Base-by-base conservation (phyloP, 1,140 invertebrate species). In the Conus betulinus region DNA sequence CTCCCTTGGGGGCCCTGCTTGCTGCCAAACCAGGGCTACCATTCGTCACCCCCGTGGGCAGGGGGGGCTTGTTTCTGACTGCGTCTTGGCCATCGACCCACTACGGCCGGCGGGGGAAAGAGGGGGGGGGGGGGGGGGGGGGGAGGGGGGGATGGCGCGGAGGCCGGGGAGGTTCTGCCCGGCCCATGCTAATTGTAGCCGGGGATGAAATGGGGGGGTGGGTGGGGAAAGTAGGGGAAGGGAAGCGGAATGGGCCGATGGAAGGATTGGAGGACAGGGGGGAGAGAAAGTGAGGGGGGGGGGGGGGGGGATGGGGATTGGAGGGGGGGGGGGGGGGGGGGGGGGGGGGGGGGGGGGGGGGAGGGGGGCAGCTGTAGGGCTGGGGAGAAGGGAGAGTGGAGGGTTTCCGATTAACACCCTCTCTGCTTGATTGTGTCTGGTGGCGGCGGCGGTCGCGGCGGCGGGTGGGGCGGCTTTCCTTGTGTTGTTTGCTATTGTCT, bases 21-120 rank as follows among this genome's bases (percentile, higher is more conserved):
- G 51, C 53, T 88, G 83, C 87, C 81, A 55, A 25, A 51, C 53
- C 39, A 39, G 39, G 27, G 74, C 84, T 67, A 85, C 84, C 88
- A 88, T 88, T 88, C 83, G 84, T 88, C 88, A 88, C 57, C 84
- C 84, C 84, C 57, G 57, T 15, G 57, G 57, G 84, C 8, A 27
- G 84, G 67, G n/a, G 84, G 67, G n/a, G 84, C 84, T 85, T 85
- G 84, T 85, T 74, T 52, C 57, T 74, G 57, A 51, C 25, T 85
- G 67, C 84, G 84, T 52, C 63, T 17, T 23, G 10, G 23, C 63
- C 63, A 85, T 25, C 84, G 39, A 39, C 39, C 39, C 39, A 39
- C 39, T 39, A 39, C 39, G 39, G 39, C 57, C 15, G 57, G 57
- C 57, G 57, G 39, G n/a, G 7, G 7, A 3, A 25, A 25, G 23